phyloP scores from a whole-genome alignment of 1,140 invertebrate species.

The Cepaea nemoralis region DNA sequence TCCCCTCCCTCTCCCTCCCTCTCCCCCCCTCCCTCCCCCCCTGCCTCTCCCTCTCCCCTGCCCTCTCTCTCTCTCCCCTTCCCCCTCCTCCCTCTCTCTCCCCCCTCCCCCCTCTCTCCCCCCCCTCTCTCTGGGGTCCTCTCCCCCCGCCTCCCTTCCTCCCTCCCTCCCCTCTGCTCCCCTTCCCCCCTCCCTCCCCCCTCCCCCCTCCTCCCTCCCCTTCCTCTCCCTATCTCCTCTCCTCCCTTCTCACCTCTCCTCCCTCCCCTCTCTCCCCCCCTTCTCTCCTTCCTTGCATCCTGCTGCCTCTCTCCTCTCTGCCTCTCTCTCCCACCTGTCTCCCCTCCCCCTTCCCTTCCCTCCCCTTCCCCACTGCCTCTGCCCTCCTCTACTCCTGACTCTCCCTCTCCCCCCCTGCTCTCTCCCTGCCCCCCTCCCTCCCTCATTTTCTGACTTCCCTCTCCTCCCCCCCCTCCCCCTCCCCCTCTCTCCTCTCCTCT shows the following conservation, averaged over 20 bases:
- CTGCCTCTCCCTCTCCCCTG: neutral
- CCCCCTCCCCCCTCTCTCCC: slow-evolving; percentile 4
- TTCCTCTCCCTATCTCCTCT: neutral
- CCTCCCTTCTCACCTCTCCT: neutral
- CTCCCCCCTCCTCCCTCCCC: no score
- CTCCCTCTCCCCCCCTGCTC: neutral
- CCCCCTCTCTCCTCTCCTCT: neutral
- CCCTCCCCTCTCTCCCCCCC: neutral
- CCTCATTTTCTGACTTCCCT: neutral
- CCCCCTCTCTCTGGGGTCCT: neutral
- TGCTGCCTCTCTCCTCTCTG: no score
- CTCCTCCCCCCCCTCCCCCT: slow-evolving; percentile 45
- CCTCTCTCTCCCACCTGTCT: neutral
- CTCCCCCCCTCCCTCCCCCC: slow-evolving; percentile 22
- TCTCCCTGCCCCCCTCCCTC: neutral
- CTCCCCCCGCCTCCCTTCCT: slow-evolving; percentile 25
- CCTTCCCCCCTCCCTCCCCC: neutral
- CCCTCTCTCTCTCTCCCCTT: no score
- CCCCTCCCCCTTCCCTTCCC: neutral
- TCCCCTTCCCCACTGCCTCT: slow-evolving; percentile 86
- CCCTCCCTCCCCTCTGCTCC: neutral
- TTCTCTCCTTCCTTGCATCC: no score
- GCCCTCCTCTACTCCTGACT: slow-evolving; percentile 58
- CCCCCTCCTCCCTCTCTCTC: neutral
- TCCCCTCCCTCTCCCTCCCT: neutral